phyloP scores from a whole-genome alignment of 2,888 invertebrate genomes.

The Aproaerema taeniolella region DNA sequence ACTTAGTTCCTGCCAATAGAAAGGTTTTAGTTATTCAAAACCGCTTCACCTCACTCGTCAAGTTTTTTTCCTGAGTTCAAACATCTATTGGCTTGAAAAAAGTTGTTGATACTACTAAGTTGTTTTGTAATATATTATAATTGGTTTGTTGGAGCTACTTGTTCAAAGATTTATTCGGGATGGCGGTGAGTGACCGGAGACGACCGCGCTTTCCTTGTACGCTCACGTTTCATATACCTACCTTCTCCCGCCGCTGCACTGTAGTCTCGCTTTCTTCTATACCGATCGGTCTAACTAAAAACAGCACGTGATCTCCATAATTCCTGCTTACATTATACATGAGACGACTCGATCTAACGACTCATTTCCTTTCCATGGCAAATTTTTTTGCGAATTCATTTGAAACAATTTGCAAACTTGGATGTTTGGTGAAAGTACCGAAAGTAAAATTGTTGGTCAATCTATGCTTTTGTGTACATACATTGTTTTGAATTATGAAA shows the following conservation, averaged over 20 bases:
- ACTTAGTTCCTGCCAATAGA: no score
- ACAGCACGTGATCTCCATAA: constrained; percentile 39
- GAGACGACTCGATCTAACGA: not conserved
- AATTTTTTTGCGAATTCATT: not conserved
- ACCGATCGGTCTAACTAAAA: no score
- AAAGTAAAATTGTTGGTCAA: no score
- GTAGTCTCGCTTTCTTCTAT: constrained; percentile 28
- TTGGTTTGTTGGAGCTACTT: not conserved
- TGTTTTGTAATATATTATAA: constrained; percentile 19
- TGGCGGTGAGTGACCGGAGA: constrained; percentile 44
- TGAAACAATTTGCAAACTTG: not conserved
- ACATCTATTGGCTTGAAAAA: not conserved
- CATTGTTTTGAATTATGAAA: no score
- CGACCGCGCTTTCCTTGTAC: constrained; percentile 21
- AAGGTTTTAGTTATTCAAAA: no score
- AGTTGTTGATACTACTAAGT: not conserved
- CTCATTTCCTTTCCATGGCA: not conserved
- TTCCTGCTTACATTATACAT: constrained; percentile 27
- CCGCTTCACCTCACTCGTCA: no score
- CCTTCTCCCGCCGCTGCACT: constrained; percentile 13
- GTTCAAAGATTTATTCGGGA: not conserved
- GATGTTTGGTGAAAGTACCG: not conserved
- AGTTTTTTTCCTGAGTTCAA: no score
- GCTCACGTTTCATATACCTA: constrained; percentile 32
- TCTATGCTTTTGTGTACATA: no score